These are phyloP conservation scores for Erinaceus europaeus DNA, from an alignment of 2,113 vertebrate species.

Conservation along the genomic window DNA sequence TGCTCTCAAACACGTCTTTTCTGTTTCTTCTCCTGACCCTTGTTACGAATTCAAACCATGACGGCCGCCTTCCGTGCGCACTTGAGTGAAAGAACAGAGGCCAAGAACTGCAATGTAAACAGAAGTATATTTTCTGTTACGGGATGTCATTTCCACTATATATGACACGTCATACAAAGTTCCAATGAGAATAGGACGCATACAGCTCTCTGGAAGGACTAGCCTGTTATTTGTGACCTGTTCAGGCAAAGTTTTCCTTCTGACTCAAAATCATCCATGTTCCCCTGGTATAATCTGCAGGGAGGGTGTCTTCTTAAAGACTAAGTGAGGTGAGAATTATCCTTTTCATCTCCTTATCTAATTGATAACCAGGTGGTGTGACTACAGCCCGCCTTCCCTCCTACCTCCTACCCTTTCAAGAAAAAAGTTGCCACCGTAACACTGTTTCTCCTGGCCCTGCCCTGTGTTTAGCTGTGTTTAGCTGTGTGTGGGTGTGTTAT, in stretches of 20 bases:
- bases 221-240: neutral
- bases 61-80: neutral
- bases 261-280: neutral
- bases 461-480: neutral
- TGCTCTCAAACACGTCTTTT: neutral
- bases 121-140: neutral
- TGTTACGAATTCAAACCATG: neutral
- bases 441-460: neutral
- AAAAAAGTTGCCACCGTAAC: neutral
- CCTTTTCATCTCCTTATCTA: neutral
- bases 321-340: neutral
- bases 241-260: neutral
- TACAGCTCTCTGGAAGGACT: neutral
- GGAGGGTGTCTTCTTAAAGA: neutral
- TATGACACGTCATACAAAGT: neutral
- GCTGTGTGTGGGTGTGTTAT: neutral
- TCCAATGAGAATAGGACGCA: neutral
- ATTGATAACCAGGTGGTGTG: neutral
- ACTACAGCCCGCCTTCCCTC: constrained; percentile 10
- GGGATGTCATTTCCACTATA: neutral
- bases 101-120: neutral
- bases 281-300: neutral
- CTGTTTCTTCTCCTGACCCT: neutral
- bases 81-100: neutral
- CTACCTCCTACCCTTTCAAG: neutral